Percentiles rank a stretch among this genome's conserved stretches.
Evolutionary conservation across 2,888 invertebrate species (phyloP).

Genomic region (Neoascia interrupta): DNA sequence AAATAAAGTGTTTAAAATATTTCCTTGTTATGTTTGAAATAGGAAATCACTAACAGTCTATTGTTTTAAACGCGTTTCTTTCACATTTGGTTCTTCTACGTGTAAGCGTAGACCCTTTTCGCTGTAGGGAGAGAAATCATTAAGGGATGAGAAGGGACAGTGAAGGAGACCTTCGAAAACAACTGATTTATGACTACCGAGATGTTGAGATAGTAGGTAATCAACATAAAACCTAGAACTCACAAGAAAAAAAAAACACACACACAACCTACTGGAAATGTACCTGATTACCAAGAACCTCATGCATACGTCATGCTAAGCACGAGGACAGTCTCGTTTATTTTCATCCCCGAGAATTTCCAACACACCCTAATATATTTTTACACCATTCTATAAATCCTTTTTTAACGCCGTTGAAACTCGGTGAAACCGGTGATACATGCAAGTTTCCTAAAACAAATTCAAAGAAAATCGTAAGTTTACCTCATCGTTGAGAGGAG

Average conservation of each 20-base stretch:
- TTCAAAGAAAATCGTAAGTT: no score
- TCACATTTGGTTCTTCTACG: slow-evolving; percentile 26
- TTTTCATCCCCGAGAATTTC: no score
- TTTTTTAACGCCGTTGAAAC: no score
- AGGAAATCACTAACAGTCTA: slow-evolving; percentile 14
- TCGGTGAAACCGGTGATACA: no score
- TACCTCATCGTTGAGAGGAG: no score
- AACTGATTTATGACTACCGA: slow-evolving; percentile 46
- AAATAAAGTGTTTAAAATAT: slow-evolving; percentile 1
- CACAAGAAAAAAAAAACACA: slow-evolving; percentile 5
- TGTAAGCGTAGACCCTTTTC: slow-evolving; percentile 1
- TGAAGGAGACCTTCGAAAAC: slow-evolving; percentile 5
- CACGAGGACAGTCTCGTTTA: no score
- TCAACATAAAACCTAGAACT: slow-evolving; percentile 5
- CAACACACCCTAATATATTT: no score
- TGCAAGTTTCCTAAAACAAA: no score
- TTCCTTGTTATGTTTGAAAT: slow-evolving; percentile 1
- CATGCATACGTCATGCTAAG: no score
- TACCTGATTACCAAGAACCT: slow-evolving; percentile 22
- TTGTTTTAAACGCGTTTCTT: slow-evolving; percentile 24
- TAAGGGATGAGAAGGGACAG: slow-evolving; percentile 17
- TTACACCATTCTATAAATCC: no score
- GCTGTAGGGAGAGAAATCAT: slow-evolving; percentile 26
- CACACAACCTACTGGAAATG: background rate
- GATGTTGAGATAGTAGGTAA: slow-evolving; percentile 43